Conservation (phyloP, 2,888 invertebrate species). For the Neoascia interrupta region DNA sequence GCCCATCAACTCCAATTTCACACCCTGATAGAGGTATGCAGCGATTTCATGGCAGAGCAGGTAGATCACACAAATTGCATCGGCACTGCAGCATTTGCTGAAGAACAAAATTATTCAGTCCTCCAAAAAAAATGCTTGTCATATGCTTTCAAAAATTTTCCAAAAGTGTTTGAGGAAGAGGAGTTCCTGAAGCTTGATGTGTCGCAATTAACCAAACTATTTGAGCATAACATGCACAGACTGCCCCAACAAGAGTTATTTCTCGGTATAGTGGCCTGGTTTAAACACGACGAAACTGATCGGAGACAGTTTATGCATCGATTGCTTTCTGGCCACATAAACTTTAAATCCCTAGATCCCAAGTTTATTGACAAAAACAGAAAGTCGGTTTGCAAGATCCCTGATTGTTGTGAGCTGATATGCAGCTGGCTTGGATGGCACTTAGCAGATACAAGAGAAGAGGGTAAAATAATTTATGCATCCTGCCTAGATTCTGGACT, state of each 20-base stretch:
- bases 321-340: not conserved
- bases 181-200: not conserved
- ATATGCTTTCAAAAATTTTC: constrained; percentile 1
- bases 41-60: constrained; percentile 22
- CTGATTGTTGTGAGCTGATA: not conserved
- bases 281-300: not conserved
- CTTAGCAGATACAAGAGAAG: not conserved
- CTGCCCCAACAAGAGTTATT: constrained; percentile 15
- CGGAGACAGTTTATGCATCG: not conserved
- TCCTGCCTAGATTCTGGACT: not conserved
- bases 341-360: not conserved
- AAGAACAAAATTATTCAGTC: not conserved
- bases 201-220: not conserved
- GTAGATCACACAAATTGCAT: constrained; percentile 25
- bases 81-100: constrained; percentile 21
- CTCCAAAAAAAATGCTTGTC: not conserved
- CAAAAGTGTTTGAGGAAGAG: not conserved
- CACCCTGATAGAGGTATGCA: not conserved
- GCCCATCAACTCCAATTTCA: constrained; percentile 11
- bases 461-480: not conserved
- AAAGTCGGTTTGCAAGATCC: not conserved
- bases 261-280: not conserved
- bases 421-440: not conserved
- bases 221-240: not conserved
- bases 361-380: not conserved